Evolutionary conservation across 2,888 invertebrate genomes (phyloP), one percentile per base, ranked within the genome.

Genomic region (Carabus problematicus): DNA sequence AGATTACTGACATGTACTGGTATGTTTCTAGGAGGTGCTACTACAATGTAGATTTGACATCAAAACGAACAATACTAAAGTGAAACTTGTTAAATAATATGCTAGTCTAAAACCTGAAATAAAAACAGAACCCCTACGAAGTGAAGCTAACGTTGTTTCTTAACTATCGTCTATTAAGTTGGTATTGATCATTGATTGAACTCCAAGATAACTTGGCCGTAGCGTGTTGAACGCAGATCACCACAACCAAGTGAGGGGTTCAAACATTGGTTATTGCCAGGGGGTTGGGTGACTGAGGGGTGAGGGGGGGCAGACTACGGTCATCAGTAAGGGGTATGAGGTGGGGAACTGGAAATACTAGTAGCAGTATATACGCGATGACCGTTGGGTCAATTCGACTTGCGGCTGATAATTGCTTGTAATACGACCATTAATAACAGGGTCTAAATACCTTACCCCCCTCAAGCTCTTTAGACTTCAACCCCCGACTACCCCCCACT

Each of bases 331-430:
- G 3, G 2, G 29, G 29, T 29, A 29, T 29, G 29, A 29, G 29
- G 29, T 29, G 29, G 6, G 29, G 29, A 29, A 29, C 3, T 29
- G 6, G 29, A 29, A 29, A 29, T 18, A 49, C 66, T 58, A 40
- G 56, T 49, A 47, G 67, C 59, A 52, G 42, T 52, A 60, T 18
- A 9, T 14, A 56, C 12, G 19, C n/a, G 54, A 60, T 42, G 59
- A 60, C 52, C 52, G 54, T 67, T 67, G 52, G 59, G 43, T 52
- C 41, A 67, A 60, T 54, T 60, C 67, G 67, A 67, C 59, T 60
- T 49, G 54, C 52, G 67, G 59, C 43, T 67, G 67, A 67, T 67
- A 67, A 67, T 67, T 67, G 67, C 67, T 60, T 60, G 67, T 67
- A 67, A 67, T 67, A 60, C 60, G 52, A 58, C 67, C 67, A 67